Percentiles rank a stretch among this genome's conserved stretches.
Conservation (phyloP, 2,113 vertebrate genomes). For the Lampris incognitus region DNA sequence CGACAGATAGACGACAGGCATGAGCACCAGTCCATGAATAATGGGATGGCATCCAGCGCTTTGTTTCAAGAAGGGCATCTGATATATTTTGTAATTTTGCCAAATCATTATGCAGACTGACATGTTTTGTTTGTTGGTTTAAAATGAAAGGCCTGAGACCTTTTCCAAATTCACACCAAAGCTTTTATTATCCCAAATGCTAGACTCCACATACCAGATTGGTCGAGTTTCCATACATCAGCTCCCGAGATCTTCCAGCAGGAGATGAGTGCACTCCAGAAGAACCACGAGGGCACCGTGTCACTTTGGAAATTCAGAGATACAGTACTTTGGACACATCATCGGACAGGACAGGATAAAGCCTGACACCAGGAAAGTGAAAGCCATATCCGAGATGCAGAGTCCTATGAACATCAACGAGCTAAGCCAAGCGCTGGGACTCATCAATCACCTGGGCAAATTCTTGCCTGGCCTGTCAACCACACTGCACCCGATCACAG, state of each 20-base stretch:
- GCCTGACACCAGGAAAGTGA: constrained; percentile 30
- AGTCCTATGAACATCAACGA: neutral
- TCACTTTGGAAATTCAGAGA: constrained; percentile 35
- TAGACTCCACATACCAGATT: too few species aligned
- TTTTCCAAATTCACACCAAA: too few species aligned
- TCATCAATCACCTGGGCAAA: constrained; percentile 20
- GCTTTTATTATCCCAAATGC: too few species aligned
- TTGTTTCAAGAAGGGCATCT: too few species aligned
- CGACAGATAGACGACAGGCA: too few species aligned
- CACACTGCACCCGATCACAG: constrained; percentile 14
- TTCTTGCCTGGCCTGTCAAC: constrained; percentile 11
- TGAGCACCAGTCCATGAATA: too few species aligned
- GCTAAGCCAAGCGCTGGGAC: neutral
- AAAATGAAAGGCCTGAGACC: too few species aligned
- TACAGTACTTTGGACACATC: constrained; percentile 34
- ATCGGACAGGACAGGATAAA: constrained; percentile 26
- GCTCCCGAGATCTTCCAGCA: constrained; percentile 36
- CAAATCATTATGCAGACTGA: too few species aligned
- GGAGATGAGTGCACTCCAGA: constrained; percentile 30
- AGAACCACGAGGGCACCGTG: constrained; percentile 1
- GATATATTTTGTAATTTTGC: too few species aligned
- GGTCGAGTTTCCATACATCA: neutral
- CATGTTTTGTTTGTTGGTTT: too few species aligned
- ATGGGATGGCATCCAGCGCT: too few species aligned
- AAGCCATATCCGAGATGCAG: constrained; percentile 8